Evolutionary conservation across 30 jellyfish, hydroid and myxozoan genomes (phyloP), one percentile per base, ranked within the genome.

Genomic region (Turritopsis dohrnii): DNA sequence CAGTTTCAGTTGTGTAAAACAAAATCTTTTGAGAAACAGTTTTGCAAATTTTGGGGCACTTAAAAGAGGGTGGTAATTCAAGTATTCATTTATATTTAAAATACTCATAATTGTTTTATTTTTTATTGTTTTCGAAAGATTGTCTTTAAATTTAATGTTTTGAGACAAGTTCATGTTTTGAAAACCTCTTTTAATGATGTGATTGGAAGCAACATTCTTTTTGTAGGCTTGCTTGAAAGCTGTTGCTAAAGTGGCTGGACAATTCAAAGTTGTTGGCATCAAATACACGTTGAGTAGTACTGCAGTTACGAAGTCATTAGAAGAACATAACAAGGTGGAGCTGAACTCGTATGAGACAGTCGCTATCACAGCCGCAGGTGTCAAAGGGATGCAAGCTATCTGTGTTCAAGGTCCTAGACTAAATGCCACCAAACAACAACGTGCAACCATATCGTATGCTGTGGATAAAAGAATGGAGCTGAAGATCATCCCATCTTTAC

Each of bases 401-500:
- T 74, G 82, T 22, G 88, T 91, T 54, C 76, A 75, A 79, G 97
- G 97, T 16, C 94, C 96, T 1, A 75, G 97, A 31, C 86, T 91
- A 22, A 91, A 91, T 79, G 29, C 77, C 30, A 91, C 90, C 16
- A 91, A 91, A 85, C 88, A 87, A 18, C 93, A 91, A 53, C 77
- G 83, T 41, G 82, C 95, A n/a, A 31, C 72, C 5, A 54, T 82
- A 25, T 18, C 71, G 1, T 87, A 91, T 79, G 97, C 94, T 19
- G 27, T 27, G 0, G 97, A 91, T 80, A 86, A 80, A 72, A 31
- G 97, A 65, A 31, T 91, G 86, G 79, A 83, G 29, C 90, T 86
- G 52, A 72, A 90, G 18, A 74, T 91, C 72, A 82, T 91, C 0
- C 96, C 97, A 27, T 54, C 90, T 26, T 79, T 91, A 28, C 97